Conservation (phyloP, 53 echinoderm and acorn worm species). For the Temnopleurus reevesii region DNA sequence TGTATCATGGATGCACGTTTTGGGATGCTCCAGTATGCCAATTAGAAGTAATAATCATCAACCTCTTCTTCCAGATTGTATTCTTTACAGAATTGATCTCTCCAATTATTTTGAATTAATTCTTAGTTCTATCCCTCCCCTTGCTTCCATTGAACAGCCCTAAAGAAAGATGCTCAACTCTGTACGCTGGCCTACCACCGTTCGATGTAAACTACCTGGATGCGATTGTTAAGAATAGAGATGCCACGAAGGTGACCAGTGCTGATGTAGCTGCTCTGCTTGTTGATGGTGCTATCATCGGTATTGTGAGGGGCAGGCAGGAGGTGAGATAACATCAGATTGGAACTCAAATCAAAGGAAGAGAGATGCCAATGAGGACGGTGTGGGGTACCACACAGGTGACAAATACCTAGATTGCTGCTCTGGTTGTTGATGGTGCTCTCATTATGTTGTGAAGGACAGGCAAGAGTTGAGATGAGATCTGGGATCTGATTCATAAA, state of each 20-base stretch:
- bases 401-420: conserved; percentile 8
- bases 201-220: conserved; percentile 55
- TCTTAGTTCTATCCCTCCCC: no score
- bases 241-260: background rate
- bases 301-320: conserved; percentile 50
- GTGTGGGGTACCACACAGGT: conserved; percentile 12
- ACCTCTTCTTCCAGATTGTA: no score
- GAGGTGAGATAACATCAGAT: conserved; percentile 27
- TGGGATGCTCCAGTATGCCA: no score
- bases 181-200: conserved; percentile 52
- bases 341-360: no score
- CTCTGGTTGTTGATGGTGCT: conserved; percentile 52
- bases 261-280: conserved; percentile 46
- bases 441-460: conserved; percentile 53
- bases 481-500: no score
- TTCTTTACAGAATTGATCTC: no score
- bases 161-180: background rate
- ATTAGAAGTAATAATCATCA: no score
- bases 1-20: no score
- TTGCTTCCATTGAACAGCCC: no score
- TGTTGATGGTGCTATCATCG: conserved; percentile 59
- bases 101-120: no score
- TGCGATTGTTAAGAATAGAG: conserved; percentile 1
- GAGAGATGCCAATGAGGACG: no score
- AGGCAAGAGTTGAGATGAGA: conserved; percentile 30